Evolutionary conservation across 2,888 invertebrate genomes (phyloP).

Genomic region (Galeopsomyia nigrocyanea): DNA sequence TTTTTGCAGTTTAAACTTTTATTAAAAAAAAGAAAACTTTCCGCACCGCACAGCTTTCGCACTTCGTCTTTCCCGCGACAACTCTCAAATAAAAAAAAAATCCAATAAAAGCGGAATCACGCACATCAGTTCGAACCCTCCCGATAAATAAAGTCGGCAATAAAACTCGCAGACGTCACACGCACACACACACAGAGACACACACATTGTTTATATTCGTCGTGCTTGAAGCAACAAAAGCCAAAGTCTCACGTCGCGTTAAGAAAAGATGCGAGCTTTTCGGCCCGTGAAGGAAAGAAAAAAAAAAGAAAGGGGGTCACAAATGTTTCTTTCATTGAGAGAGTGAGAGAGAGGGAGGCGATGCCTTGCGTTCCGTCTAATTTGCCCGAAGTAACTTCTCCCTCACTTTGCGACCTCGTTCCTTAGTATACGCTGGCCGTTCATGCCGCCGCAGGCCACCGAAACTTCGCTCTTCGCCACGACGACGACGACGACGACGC

Average conservation of each 20-base stretch:
- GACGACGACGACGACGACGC: background rate
- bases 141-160: background rate
- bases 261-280: too few species aligned
- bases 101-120: conserved; percentile 2
- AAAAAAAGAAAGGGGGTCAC: too few species aligned
- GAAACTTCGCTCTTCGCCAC: background rate
- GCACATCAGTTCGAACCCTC: too few species aligned
- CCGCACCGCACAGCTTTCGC: background rate
- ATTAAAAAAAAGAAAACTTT: background rate
- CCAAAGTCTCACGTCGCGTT: conserved; percentile 24
- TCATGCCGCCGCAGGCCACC: too few species aligned
- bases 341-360: background rate
- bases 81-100: background rate
- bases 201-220: too few species aligned
- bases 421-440: too few species aligned
- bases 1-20: conserved; percentile 6
- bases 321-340: conserved; percentile 30
- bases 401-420: conserved; percentile 19
- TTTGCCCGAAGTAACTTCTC: conserved; percentile 24
- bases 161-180: too few species aligned
- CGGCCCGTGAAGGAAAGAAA: too few species aligned
- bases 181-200: too few species aligned
- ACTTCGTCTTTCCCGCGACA: background rate
- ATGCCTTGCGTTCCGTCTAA: conserved; percentile 33
- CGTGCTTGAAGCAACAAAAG: background rate